Base-by-base conservation (phyloP, 2,888 invertebrate species). In the Smittia aterrima region DNA sequence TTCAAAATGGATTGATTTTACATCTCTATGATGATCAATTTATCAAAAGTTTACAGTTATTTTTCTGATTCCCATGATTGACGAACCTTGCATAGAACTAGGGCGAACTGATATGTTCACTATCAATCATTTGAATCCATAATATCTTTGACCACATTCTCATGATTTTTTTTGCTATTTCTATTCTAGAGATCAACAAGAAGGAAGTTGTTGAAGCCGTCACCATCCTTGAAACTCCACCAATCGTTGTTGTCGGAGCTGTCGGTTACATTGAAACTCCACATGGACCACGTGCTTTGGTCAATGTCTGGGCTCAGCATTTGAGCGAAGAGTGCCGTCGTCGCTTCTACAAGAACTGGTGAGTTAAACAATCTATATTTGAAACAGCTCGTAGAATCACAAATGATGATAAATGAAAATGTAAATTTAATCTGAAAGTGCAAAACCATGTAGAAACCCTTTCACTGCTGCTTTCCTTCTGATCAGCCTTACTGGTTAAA, bases 311-410 rank as follows among this genome's bases (percentile, higher is more conserved):
- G 94, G 98, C 99, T 68, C 98, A 98, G 84, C 99, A 99, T 87
- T 89, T 99, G 82, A 95, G 96, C 58, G 99, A 99, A 83, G 99
- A 99, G 82, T 98, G 98, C 84, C 91, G 95, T 79, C 92, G 99
- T 81, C 91, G 99, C 78, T 98, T 99, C 89, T 99, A 99, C 88
- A 99, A 98, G 88, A 99, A 99, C 87, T 99, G 99, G 99, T 99
- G 88, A 85, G 85, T 70, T 9, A 25, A 9, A 24, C 41, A 67
- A 67, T 27, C 73, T 27, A 27, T 11, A 22, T 6, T 62, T 22
- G 62, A 62, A 6, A 24, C 13, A 13, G 22, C 16, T 22, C 13
- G n/a, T 22, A 18, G 18, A 18, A 18, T 18, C 53, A 16, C 18
- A 2, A 47, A 81, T 64, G 79, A 79, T 81, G 82, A 82, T 82